A percentile compares a stretch with the other conserved stretches of the same genome.
Evolutionary conservation across 2,797 vertebrate species (phyloP).

Genomic region (Micrastur ruficollis): DNA sequence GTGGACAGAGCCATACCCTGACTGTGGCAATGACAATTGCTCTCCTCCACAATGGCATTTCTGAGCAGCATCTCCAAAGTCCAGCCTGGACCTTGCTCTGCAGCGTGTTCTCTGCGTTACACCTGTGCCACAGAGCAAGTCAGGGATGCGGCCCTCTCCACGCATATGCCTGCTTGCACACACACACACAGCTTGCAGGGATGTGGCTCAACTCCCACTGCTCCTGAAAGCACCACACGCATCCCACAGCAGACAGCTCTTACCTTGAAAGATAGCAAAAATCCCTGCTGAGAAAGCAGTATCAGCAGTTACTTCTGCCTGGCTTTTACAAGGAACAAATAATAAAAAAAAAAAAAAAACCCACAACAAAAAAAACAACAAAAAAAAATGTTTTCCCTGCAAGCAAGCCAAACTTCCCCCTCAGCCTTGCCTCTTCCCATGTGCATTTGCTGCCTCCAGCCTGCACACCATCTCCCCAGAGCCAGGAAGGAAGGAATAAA

Average conservation of each 20-base stretch:
- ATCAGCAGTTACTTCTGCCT: background rate
- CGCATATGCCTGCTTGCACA: rapidly evolving
- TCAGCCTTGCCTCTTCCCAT: conserved; percentile 4
- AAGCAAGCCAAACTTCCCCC: background rate
- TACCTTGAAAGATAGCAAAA: background rate
- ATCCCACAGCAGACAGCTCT: background rate
- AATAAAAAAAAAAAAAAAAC: background rate
- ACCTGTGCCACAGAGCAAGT: background rate
- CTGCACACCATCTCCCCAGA: background rate
- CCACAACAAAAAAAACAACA: background rate
- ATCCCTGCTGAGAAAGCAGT: background rate
- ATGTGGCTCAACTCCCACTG: background rate
- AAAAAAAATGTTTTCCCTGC: background rate
- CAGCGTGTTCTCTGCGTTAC: rapidly evolving
- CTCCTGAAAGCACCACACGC: background rate
- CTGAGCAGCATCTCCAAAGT: background rate
- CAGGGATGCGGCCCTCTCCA: background rate
- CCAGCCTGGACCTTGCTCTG: background rate
- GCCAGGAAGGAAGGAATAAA: background rate
- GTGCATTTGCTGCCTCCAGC: background rate
- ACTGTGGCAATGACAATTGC: rapidly evolving
- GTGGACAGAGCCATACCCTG: background rate
- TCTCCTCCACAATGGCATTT: rapidly evolving
- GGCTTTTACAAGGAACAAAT: background rate
- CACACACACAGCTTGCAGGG: background rate